Conservation (phyloP, 2,797 vertebrate genomes). For the Fringilla coelebs region DNA sequence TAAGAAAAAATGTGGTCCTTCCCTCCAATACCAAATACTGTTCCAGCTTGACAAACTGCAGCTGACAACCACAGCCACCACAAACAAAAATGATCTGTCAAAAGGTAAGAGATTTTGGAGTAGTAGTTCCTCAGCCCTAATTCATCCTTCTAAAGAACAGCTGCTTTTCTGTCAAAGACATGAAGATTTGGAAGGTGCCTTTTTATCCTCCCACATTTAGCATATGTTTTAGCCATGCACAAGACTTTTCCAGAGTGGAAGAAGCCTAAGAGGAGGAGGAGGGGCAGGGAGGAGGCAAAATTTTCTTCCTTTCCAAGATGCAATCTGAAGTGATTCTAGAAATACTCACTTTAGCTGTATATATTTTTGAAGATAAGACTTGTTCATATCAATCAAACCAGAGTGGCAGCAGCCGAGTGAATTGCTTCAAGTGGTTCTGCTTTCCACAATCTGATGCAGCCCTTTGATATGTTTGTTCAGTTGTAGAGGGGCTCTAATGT, state of each 20-base stretch:
- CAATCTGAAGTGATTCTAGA: constrained; percentile 36
- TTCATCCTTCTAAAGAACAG: constrained; percentile 2
- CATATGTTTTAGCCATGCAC: neutral
- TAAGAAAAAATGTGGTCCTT: neutral
- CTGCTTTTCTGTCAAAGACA: constrained; percentile 8
- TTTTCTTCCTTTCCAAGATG: neutral
- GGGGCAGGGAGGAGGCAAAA: neutral
- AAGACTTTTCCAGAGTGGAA: neutral
- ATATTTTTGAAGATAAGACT: constrained; percentile 54
- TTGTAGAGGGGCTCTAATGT: neutral
- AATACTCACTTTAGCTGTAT: constrained; percentile 19
- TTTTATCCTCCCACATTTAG: neutral
- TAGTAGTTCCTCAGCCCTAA: neutral
- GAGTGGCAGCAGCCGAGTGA: constrained; percentile 28
- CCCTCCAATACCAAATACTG: neutral
- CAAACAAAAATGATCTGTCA: neutral
- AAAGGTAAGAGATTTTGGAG: neutral
- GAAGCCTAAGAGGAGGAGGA: neutral
- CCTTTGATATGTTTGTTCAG: neutral
- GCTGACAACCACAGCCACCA: neutral
- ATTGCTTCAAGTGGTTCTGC: constrained; percentile 17
- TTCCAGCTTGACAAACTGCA: neutral
- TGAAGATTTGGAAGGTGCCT: neutral
- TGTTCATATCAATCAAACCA: constrained; percentile 39
- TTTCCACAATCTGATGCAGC: neutral